Conservation (phyloP, 1,140 invertebrate genomes). For the Mercenaria mercenaria region DNA sequence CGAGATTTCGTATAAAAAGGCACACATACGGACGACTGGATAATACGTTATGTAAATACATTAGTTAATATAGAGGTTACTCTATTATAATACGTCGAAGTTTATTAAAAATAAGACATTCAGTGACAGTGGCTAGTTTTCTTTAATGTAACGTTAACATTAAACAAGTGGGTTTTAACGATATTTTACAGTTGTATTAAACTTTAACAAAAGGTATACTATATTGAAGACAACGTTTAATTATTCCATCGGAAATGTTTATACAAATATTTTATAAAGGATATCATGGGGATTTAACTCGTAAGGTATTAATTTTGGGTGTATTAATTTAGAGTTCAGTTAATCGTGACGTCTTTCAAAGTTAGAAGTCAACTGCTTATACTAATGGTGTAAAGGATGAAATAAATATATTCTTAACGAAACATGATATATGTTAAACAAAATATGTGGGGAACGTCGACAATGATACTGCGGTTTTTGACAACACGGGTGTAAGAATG, state of each 20-base stretch:
- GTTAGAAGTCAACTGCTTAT: not conserved
- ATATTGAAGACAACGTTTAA: not conserved
- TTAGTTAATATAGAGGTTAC: not conserved
- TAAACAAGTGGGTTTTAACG: not conserved
- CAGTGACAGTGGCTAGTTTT: not conserved
- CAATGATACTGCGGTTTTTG: not conserved
- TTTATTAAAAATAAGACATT: not conserved
- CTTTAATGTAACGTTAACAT: not conserved
- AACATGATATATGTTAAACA: not conserved
- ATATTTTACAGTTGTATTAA: not conserved
- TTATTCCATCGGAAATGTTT: not conserved
- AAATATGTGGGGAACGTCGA: not conserved
- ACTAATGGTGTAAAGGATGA: not conserved
- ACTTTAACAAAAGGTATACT: not conserved
- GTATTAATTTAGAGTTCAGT: not conserved
- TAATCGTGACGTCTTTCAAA: not conserved
- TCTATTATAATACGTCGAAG: not conserved
- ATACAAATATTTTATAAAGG: not conserved
- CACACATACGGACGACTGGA: not conserved
- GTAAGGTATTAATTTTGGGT: not conserved
- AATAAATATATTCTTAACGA: not conserved
- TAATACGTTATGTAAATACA: constrained; percentile 18
- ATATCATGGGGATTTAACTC: not conserved
- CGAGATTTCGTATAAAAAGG: not conserved
- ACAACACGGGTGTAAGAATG: not conserved